Evolutionary conservation across 1,140 invertebrate genomes (phyloP).

Genomic region (Camponotus floridanus): DNA sequence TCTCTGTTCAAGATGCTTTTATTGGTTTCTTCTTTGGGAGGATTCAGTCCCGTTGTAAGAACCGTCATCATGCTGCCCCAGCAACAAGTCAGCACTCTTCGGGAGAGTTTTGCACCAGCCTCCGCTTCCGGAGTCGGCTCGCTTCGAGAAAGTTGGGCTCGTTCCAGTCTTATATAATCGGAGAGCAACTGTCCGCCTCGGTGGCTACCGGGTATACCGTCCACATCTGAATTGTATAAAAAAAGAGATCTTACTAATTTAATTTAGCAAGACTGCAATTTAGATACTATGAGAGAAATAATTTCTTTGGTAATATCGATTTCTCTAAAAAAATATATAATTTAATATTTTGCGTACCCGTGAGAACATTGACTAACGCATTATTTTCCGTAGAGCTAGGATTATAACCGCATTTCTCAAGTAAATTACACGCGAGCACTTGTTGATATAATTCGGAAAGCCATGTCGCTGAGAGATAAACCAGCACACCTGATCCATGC

Average conservation of each 20-base stretch:
- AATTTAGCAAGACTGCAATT: neutral
- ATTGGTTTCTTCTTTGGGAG: constrained; percentile 83
- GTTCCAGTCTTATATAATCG: constrained; percentile 93
- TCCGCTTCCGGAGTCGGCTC: constrained; percentile 90
- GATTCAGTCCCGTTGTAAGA: constrained; percentile 91
- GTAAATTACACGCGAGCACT: constrained; percentile 91
- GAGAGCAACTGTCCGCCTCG: constrained; percentile 92
- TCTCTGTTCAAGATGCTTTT: constrained; percentile 84
- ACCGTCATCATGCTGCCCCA: constrained; percentile 97
- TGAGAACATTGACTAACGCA: constrained; percentile 92
- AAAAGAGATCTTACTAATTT: neutral
- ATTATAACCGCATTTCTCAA: constrained; percentile 90
- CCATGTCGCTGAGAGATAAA: constrained; percentile 97
- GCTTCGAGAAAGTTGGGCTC: constrained; percentile 88
- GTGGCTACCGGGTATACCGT: constrained; percentile 91
- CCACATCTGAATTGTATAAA: constrained; percentile 89
- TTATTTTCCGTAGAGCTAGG: constrained; percentile 87
- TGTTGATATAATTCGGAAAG: constrained; percentile 96
- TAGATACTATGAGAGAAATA: neutral
- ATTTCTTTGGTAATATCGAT: neutral
- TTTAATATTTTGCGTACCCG: constrained; percentile 86
- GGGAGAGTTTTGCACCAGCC: constrained; percentile 89
- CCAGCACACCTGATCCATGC: constrained; percentile 95
- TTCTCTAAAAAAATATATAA: neutral
- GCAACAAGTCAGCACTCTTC: constrained; percentile 94